These are phyloP conservation scores for Karalla daura DNA, from an alignment of 2,797 vertebrate species.

Conservation along the genomic window DNA sequence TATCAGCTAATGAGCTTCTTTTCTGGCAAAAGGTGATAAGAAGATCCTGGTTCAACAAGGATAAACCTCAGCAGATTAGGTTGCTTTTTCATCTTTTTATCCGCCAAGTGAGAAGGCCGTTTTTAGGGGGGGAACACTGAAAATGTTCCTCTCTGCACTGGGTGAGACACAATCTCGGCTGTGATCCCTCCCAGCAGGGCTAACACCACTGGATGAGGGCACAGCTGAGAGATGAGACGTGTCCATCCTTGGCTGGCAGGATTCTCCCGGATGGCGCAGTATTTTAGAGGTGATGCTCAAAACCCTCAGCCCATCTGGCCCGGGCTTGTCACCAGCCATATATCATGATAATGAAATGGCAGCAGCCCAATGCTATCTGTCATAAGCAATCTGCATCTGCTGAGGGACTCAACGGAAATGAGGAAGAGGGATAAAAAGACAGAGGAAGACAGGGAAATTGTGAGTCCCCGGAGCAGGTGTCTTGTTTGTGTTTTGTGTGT, in stretches of 20 bases:
- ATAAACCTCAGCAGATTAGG: slow-evolving; percentile 15
- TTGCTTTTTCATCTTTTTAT: slow-evolving; percentile 20
- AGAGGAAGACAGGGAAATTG: slow-evolving; percentile 31
- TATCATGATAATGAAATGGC: slow-evolving; percentile 76
- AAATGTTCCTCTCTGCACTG: neutral
- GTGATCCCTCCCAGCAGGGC: neutral
- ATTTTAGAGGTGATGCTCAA: slow-evolving; percentile 44
- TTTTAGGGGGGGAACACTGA: slow-evolving; percentile 8
- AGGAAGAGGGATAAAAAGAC: slow-evolving; percentile 41
- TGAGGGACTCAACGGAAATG: slow-evolving; percentile 47
- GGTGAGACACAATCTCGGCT: slow-evolving; percentile 14
- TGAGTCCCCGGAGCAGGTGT: slow-evolving; percentile 30
- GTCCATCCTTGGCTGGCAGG: slow-evolving; percentile 17
- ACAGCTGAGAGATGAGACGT: slow-evolving; percentile 23
- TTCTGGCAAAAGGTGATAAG: slow-evolving; percentile 3
- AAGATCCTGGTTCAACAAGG: slow-evolving; percentile 1
- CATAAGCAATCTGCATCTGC: slow-evolving; percentile 71
- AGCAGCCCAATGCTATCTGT: slow-evolving; percentile 58
- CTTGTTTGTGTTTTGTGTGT: slow-evolving; percentile 19
- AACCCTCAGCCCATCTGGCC: slow-evolving; percentile 45
- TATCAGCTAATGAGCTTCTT: slow-evolving; percentile 11
- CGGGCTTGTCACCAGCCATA: slow-evolving; percentile 53
- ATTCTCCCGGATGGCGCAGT: slow-evolving; percentile 17
- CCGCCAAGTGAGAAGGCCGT: neutral
- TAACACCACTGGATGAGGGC: slow-evolving; percentile 1